These are phyloP conservation scores for Flexamia atlantica DNA, from an alignment of 2,888 invertebrate species.

Conservation along the genomic window DNA sequence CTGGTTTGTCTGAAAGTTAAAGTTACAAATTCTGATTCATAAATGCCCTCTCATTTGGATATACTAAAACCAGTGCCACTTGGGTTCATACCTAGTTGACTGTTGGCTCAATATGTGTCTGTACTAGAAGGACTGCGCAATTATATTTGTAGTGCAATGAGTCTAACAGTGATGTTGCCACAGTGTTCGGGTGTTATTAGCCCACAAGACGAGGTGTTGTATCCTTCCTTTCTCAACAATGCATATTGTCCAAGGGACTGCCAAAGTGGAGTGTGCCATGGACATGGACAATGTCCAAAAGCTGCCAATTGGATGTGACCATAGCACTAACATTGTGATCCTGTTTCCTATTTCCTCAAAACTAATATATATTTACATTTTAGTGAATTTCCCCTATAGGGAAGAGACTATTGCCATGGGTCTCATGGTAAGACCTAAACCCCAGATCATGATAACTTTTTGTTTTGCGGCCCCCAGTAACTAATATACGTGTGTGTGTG, in stretches of 20 bases:
- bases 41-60: no score
- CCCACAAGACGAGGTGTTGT: not conserved
- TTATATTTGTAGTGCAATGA: constrained; percentile 1
- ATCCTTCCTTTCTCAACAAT: no score
- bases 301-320: constrained; percentile 9
- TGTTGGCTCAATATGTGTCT: not conserved
- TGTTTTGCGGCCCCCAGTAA: no score
- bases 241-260: no score
- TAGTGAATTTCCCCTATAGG: no score
- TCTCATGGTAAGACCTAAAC: no score
- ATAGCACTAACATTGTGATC: not conserved
- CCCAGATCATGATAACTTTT: no score
- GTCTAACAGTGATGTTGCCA: constrained; percentile 18
- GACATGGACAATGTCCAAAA: not conserved
- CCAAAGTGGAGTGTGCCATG: not conserved
- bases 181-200: not conserved
- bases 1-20: no score
- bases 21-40: no score
- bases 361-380: no score
- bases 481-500: no score
- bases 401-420: no score
- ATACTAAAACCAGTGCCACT: constrained; percentile 1
- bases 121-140: constrained; percentile 6
- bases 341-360: not conserved
- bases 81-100: constrained; percentile 4